Conservation (phyloP, 1,140 invertebrate genomes). For the Leptinotarsa defecta region DNA sequence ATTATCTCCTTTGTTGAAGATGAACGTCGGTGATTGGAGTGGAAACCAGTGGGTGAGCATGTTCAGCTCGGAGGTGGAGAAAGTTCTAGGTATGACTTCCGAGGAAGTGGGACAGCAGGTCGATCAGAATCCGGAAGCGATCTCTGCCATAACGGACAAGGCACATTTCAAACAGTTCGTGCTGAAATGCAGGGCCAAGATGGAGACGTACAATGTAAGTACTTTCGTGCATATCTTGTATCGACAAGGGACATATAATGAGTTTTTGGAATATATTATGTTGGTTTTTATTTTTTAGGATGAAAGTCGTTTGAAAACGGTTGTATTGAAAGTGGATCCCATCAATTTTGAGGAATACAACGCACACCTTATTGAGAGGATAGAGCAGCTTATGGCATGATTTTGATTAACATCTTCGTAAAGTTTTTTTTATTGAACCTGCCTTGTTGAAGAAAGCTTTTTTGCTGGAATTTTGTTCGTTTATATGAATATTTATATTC, state of each 20-base stretch:
- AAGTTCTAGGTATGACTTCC: slow-evolving; percentile 74
- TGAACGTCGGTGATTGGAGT: slow-evolving; percentile 80
- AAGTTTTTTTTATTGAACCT: no score
- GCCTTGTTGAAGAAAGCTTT: no score
- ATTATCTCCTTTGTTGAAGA: slow-evolving; percentile 56
- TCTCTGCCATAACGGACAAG: slow-evolving; percentile 68
- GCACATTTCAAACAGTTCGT: slow-evolving; percentile 79
- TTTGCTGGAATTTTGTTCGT: no score
- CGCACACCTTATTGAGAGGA: slow-evolving; percentile 61
- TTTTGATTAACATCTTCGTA: not conserved
- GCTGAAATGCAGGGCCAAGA: slow-evolving; percentile 82
- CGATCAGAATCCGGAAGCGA: slow-evolving; percentile 66
- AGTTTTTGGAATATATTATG: no score
- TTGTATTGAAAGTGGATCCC: slow-evolving; percentile 68
- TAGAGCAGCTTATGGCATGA: slow-evolving; percentile 40
- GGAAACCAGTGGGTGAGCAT: slow-evolving; percentile 85
- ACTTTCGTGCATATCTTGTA: no score
- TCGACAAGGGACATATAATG: no score
- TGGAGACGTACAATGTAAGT: slow-evolving; percentile 88
- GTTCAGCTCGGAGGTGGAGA: slow-evolving; percentile 87
- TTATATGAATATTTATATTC: no score
- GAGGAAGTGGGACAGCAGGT: slow-evolving; percentile 76
- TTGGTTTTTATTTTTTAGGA: slow-evolving; percentile 65
- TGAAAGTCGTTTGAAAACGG: slow-evolving; percentile 79
- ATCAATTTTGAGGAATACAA: slow-evolving; percentile 80